Evolutionary conservation across 2,797 vertebrate species (phyloP), one percentile per base, ranked within the genome.

Genomic region (Pelobates cultripes): DNA sequence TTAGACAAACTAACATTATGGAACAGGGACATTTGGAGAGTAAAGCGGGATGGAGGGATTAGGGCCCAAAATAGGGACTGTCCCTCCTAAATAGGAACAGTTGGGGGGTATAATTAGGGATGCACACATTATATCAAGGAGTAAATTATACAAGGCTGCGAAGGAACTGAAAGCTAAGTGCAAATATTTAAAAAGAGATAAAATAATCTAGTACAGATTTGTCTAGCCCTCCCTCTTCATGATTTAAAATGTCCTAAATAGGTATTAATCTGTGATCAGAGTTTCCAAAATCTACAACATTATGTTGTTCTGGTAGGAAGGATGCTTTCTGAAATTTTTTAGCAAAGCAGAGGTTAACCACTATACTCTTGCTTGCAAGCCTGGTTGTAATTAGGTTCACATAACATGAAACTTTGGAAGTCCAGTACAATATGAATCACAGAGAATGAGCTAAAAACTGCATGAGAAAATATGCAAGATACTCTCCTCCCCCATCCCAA

Each of bases 381-480:
- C 80, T 77, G 74, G 45, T 77, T 72, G 68, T 82, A 70, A 82
- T 82, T 77, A 82, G 64, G 68, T 72, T 72, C 74, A 77, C 69
- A 67, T 69, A 42, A 77, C 69, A 67, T 69, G 43, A 76, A 73
- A 47, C 79, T 70, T 43, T 70, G 45, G 43, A 69, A 51, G 42
- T 60, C 66, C 66, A 66, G 72, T 55, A 10, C 51, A 70, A 64
- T 70, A 43, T 70, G 82, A 79, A 70, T 67, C 70, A 43, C n/a
- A 77, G 61, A 63, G 70, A 70, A 17, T 17, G 43, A 77, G 71
- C 72, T 83, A 83, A 88, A 85, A 86, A 88, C 85, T 63, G 87
- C 88, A 85, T 88, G 89, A 91, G 88, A 90, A 88, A 86, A 84
- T 89, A 86, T 88, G 76, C 78, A 77, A 87, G 85, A 84, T 86